Base-by-base conservation (phyloP, 2,797 vertebrate genomes). In the Chromis chromis region DNA sequence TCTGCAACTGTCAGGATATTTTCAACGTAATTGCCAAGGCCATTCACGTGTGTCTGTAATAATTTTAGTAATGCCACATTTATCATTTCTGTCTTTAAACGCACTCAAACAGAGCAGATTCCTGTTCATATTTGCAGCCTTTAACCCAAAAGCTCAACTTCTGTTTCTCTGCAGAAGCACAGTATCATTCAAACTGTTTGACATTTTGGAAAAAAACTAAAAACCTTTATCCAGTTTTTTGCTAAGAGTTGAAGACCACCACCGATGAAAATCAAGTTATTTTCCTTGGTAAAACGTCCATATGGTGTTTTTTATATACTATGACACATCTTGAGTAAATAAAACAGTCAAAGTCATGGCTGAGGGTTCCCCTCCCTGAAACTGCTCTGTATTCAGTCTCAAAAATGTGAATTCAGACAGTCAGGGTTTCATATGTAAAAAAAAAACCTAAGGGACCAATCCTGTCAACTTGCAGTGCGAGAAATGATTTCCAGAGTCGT, bases 1-100 rank as follows among this genome's bases (percentile, higher is more conserved):
- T 90, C 78, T 92, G 87, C 73, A 79, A 85, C 74, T 66, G 74
- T 84, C 64, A 66, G 66, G 74, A 74, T 82, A 79, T 76, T 86
- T 77, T 83, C 60, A 64, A 22, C 58, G 46, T 76, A 48, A 88
- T 85, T 71, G 71, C 81, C 72, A 81, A 77, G 74, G 75, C 57
- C 28, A 22, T 76, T 66, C 74, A 74, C 69, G 69, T 85, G 36
- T 72, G 66, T 80, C 64, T 54, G 61, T 54, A 70, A 60, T 68
- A 69, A 63, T 67, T 85, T 72, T 21, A 53, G 55, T 54, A 42
- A 65, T 68, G 36, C 58, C 49, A 48, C 71, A 81, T 72, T 65
- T 54, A 70, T 56, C 21, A 72, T 66, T 74, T 54, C 44, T 84
- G 58, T 65, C 70, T 80, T 85, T 65, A 66, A 59, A 64, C 73